These are phyloP conservation scores for Mya arenaria DNA, from an alignment of 1,140 invertebrate species.

Conservation along the genomic window DNA sequence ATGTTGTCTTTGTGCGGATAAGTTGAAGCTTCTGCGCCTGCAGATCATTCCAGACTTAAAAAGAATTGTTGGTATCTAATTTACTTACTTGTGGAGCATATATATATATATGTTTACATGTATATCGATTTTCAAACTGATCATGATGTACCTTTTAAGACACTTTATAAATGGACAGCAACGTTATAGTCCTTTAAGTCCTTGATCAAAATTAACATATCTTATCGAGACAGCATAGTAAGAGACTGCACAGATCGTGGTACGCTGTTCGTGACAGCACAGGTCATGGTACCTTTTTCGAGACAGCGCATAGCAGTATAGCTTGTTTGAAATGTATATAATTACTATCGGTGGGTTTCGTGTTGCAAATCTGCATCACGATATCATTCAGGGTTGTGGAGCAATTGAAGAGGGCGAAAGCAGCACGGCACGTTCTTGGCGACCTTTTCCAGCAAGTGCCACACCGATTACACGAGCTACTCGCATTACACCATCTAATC, in stretches of 20 bases:
- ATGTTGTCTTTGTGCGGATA: constrained; percentile 87
- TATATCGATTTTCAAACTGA: too few species aligned
- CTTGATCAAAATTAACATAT: too few species aligned
- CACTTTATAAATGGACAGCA: too few species aligned
- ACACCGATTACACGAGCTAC: constrained; percentile 99
- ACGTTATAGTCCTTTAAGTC: too few species aligned
- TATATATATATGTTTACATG: constrained; percentile 86
- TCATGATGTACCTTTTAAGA: too few species aligned
- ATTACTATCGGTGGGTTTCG: constrained; percentile 76
- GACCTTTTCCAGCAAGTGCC: constrained; percentile 99
- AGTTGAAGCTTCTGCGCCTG: constrained; percentile 86
- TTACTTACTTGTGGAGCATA: constrained; percentile 87
- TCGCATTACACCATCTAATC: constrained; percentile 99
- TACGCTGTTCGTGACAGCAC: too few species aligned
- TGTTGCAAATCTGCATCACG: constrained; percentile 78
- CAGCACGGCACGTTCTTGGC: constrained; percentile 93
- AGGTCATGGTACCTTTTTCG: too few species aligned
- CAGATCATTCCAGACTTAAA: constrained; percentile 86
- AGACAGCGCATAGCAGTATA: too few species aligned
- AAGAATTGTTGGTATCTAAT: constrained; percentile 86
- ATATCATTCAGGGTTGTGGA: constrained; percentile 80
- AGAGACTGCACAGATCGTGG: too few species aligned
- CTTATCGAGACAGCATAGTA: too few species aligned
- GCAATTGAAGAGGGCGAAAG: constrained; percentile 77
- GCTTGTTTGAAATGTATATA: constrained; percentile 80